These are phyloP conservation scores for Labeo catla DNA, from an alignment of 2,113 vertebrate species.

Conservation along the genomic window DNA sequence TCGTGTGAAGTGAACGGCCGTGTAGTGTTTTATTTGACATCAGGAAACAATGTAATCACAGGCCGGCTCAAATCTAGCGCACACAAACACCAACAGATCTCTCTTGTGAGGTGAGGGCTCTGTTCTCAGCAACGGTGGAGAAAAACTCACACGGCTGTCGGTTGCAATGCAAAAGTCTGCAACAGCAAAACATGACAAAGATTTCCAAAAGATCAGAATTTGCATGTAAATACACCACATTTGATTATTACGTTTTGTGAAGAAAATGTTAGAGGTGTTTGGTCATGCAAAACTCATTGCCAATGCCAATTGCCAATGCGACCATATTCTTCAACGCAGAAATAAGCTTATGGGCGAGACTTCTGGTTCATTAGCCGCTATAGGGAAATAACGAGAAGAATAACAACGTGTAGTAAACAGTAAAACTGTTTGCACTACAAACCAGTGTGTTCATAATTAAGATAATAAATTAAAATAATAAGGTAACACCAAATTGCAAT, in stretches of 20 bases:
- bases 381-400: no score
- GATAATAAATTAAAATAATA: no score
- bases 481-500: no score
- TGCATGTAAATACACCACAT: background rate
- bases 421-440: no score
- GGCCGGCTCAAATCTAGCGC: conserved; percentile 4
- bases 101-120: background rate
- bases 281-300: background rate
- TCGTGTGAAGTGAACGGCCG: conserved; percentile 15
- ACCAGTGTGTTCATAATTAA: no score
- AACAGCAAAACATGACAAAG: background rate
- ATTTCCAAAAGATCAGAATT: conserved; percentile 19
- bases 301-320: background rate
- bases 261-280: background rate
- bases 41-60: conserved; percentile 42
- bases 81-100: conserved; percentile 9
- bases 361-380: no score
- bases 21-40: conserved; percentile 41
- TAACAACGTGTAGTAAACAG: no score
- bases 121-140: background rate
- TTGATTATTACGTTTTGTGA: background rate
- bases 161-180: background rate
- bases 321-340: no score
- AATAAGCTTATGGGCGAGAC: no score
- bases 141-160: background rate